phyloP scores from a whole-genome alignment of 2,113 vertebrate species.

The Pandion haliaetus region DNA sequence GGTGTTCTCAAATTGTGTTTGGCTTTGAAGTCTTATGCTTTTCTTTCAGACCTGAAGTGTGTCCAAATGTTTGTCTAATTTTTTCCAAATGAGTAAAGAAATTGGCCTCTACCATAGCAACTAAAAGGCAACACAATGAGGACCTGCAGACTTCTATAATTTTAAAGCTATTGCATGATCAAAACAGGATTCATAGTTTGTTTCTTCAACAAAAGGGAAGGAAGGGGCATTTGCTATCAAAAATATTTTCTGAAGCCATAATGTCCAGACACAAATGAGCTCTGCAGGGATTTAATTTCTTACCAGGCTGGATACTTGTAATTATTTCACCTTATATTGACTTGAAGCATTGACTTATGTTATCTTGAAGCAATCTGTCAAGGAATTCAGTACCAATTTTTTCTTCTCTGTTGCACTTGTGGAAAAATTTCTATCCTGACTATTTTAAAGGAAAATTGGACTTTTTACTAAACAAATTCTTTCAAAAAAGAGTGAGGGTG shows the following conservation, averaged over 20 bases:
- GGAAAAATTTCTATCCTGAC: not conserved
- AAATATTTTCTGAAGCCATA: not conserved
- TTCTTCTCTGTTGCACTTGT: not conserved
- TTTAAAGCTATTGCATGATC: not conserved
- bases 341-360: too few relatives aligned
- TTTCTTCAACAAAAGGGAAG: not conserved
- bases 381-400: not conserved
- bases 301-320: not conserved
- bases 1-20: not conserved
- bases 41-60: not conserved
- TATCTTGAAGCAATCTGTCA: not conserved
- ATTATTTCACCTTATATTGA: constrained; percentile 7
- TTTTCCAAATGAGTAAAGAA: not conserved
- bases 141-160: not conserved
- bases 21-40: not conserved
- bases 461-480: not conserved
- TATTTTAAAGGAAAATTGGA: not conserved
- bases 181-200: not conserved
- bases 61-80: not conserved
- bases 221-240: not conserved
- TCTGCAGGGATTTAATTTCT: not conserved
- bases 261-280: not conserved
- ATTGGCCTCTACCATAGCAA: not conserved
- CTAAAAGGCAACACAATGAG: not conserved
- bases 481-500: not conserved